These are phyloP conservation scores for Chionis minor DNA, from an alignment of 2,113 vertebrate genomes.

Conservation along the genomic window DNA sequence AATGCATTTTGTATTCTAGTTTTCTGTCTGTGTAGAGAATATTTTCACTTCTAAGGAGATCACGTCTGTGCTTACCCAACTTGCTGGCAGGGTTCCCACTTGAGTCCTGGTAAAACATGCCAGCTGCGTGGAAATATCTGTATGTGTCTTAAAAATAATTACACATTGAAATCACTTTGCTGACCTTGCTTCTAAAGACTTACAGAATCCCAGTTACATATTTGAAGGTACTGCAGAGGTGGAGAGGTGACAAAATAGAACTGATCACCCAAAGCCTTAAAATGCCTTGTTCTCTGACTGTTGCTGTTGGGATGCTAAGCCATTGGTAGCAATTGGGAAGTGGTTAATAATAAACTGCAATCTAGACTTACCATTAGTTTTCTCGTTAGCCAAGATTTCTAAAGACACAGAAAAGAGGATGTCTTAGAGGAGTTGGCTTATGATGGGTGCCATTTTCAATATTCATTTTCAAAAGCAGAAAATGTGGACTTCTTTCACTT, in stretches of 20 bases:
- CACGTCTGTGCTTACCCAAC: neutral
- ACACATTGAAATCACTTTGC: neutral
- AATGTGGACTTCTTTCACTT: neutral
- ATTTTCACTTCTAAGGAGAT: neutral
- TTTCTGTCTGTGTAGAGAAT: neutral
- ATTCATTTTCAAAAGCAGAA: neutral
- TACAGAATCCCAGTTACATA: neutral
- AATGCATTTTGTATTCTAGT: neutral
- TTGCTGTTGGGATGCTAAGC: neutral
- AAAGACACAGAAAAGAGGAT: neutral
- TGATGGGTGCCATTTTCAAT: neutral
- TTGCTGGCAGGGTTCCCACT: neutral
- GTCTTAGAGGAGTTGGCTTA: neutral
- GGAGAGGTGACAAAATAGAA: neutral
- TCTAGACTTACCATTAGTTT: neutral
- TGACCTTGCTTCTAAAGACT: neutral
- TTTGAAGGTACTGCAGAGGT: neutral
- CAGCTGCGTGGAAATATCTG: neutral
- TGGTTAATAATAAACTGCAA: neutral
- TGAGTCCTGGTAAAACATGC: neutral
- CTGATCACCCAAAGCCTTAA: neutral
- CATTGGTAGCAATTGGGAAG: neutral
- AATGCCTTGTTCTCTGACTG: neutral
- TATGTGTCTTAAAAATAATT: slow-evolving; percentile 14
- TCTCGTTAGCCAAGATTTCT: neutral